Evolutionary conservation across 1,140 invertebrate species (phyloP).

Genomic region (Antheraea pernyi): DNA sequence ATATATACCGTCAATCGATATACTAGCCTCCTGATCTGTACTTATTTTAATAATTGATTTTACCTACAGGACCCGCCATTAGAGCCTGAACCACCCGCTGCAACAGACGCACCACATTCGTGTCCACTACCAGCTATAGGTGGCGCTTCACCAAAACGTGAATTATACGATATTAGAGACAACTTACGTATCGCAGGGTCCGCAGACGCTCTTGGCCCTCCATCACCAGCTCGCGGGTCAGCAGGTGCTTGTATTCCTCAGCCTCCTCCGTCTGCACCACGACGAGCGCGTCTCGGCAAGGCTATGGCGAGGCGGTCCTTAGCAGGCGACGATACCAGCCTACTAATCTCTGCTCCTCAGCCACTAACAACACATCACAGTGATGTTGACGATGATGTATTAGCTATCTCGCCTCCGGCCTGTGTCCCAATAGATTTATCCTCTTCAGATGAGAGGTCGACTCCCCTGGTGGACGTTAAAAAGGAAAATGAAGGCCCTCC

Average conservation of each 20-base stretch:
- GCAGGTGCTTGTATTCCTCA: constrained; percentile 81
- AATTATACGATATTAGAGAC: constrained; percentile 59
- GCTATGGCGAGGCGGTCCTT: constrained; percentile 82
- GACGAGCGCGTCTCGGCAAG: constrained; percentile 84
- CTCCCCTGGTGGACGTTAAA: constrained; percentile 70
- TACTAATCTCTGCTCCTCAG: constrained; percentile 45
- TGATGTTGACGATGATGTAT: constrained; percentile 66
- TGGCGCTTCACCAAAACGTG: constrained; percentile 68
- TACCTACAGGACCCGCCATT: constrained; percentile 59
- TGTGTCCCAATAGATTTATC: constrained; percentile 71
- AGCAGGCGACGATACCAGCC: constrained; percentile 64
- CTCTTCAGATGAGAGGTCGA: constrained; percentile 71
- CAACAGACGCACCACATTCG: constrained; percentile 71
- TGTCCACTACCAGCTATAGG: constrained; percentile 66
- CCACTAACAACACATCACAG: constrained; percentile 39
- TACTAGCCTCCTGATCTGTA: not conserved
- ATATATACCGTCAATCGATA: no score
- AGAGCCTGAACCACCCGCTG: constrained; percentile 82
- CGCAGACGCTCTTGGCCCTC: constrained; percentile 82
- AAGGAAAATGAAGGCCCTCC: constrained; percentile 74
- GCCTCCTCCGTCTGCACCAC: constrained; percentile 57
- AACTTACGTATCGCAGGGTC: constrained; percentile 77
- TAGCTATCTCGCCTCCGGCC: constrained; percentile 66
- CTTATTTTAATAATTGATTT: not conserved
- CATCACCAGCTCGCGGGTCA: constrained; percentile 83